These are phyloP conservation scores for Anniella stebbinsi DNA, from an alignment of 2,797 vertebrate species.

Conservation along the genomic window DNA sequence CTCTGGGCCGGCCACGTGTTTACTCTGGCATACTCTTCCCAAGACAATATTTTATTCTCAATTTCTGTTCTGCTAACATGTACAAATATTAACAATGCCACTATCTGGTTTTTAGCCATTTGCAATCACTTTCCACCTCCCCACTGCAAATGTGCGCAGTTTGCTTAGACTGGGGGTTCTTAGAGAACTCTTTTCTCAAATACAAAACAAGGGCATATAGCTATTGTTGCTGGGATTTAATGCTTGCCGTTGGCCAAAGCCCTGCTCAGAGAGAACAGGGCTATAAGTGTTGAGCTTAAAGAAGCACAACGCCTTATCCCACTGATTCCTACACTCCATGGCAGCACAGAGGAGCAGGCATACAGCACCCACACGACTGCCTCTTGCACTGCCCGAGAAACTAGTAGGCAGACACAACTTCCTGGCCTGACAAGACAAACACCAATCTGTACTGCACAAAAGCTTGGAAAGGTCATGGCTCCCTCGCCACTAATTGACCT, in stretches of 20 bases:
- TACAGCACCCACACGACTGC: neutral
- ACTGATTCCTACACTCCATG: neutral
- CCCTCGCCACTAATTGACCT: neutral
- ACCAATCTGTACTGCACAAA: neutral
- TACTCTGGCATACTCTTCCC: conserved; percentile 23
- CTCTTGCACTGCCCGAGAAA: neutral
- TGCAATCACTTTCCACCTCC: neutral
- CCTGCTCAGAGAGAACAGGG: neutral
- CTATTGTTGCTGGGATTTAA: neutral
- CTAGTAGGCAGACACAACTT: too few species aligned
- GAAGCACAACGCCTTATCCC: neutral
- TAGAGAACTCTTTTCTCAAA: neutral
- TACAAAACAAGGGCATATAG: neutral
- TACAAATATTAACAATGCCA: conserved; percentile 19
- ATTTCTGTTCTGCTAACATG: conserved; percentile 29
- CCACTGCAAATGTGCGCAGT: neutral
- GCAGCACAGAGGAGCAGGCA: neutral
- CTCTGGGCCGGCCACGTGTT: conserved; percentile 28
- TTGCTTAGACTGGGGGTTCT: neutral
- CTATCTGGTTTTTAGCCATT: neutral
- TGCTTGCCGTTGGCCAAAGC: neutral
- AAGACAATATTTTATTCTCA: conserved; percentile 26
- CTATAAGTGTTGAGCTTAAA: neutral
- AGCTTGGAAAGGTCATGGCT: too few species aligned
- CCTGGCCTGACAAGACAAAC: neutral